Conservation (phyloP, 2,888 invertebrate species). For the Blastobasis adustella region DNA sequence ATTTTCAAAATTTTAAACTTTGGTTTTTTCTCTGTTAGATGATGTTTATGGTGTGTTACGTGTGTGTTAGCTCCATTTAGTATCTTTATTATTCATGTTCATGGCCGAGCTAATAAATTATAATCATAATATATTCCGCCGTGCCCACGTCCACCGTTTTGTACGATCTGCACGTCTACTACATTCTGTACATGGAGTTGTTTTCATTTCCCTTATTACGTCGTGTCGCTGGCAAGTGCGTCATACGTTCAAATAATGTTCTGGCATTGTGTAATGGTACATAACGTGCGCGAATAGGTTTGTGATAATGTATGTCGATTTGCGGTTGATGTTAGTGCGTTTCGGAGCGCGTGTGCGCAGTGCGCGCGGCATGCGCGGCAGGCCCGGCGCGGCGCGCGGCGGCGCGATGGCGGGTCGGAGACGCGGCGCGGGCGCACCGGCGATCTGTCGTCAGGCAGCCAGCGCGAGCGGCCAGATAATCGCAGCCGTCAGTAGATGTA, state of each 20-base stretch:
- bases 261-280: constrained; percentile 13
- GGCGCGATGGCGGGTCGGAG: too few species aligned
- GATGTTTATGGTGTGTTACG: too few species aligned
- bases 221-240: constrained; percentile 28
- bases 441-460: too few species aligned
- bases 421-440: too few species aligned
- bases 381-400: too few species aligned
- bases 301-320: constrained; percentile 12
- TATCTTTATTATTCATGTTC: too few species aligned
- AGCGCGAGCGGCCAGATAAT: constrained; percentile 12
- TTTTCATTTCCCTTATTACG: constrained; percentile 30
- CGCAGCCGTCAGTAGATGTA: constrained; percentile 24
- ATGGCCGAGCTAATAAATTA: constrained; percentile 11
- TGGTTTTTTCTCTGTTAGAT: too few species aligned
- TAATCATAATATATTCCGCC: constrained; percentile 14
- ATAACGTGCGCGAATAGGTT: constrained; percentile 22
- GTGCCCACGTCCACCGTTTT: constrained; percentile 10
- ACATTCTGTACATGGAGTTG: constrained; percentile 27
- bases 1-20: too few species aligned
- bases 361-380: too few species aligned
- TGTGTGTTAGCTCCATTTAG: too few species aligned
- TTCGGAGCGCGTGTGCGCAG: too few species aligned
- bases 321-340: too few species aligned
- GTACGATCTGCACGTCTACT: constrained; percentile 10
- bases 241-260: constrained; percentile 22